Conservation (phyloP, 2,888 invertebrate genomes). For the Cephus rjabovi region DNA sequence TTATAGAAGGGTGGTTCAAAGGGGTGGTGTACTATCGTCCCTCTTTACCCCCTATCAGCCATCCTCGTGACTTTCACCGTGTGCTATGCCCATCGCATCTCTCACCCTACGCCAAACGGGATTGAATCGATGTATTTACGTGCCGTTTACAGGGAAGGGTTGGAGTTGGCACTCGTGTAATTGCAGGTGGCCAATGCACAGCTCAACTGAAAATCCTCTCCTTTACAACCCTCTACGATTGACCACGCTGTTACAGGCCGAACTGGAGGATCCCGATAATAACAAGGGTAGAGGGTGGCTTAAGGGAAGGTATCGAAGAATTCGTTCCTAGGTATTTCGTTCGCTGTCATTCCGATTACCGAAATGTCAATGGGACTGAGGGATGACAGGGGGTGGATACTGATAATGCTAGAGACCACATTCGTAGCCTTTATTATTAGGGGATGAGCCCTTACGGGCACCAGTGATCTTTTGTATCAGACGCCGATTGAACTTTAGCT, state of each 20-base stretch:
- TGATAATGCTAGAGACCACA: slow-evolving; percentile 26
- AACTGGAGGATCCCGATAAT: too few relatives aligned
- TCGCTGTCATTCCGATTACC: not conserved
- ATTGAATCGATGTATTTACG: slow-evolving; percentile 68
- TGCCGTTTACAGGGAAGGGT: slow-evolving; percentile 62
- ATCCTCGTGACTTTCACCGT: too few relatives aligned
- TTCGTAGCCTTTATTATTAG: slow-evolving; percentile 14
- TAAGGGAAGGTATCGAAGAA: too few relatives aligned
- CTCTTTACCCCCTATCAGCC: slow-evolving; percentile 8
- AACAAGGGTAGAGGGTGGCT: too few relatives aligned
- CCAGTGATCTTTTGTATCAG: slow-evolving; percentile 29
- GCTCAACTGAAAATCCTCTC: slow-evolving; percentile 41
- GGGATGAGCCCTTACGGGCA: not conserved
- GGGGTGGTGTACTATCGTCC: slow-evolving; percentile 7
- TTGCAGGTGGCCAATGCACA: slow-evolving; percentile 47
- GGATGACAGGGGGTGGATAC: not conserved
- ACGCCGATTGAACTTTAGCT: slow-evolving; percentile 46
- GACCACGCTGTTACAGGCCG: too few relatives aligned
- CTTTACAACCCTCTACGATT: not conserved
- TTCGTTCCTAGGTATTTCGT: too few relatives aligned
- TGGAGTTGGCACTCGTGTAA: slow-evolving; percentile 60
- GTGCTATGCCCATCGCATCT: slow-evolving; percentile 15
- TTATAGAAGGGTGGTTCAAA: slow-evolving; percentile 51
- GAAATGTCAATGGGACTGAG: not conserved
- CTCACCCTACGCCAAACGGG: slow-evolving; percentile 58